Evolutionary conservation across 2,888 invertebrate species (phyloP), one percentile per base, ranked within the genome.

Genomic region (Raillietiella orientalis): DNA sequence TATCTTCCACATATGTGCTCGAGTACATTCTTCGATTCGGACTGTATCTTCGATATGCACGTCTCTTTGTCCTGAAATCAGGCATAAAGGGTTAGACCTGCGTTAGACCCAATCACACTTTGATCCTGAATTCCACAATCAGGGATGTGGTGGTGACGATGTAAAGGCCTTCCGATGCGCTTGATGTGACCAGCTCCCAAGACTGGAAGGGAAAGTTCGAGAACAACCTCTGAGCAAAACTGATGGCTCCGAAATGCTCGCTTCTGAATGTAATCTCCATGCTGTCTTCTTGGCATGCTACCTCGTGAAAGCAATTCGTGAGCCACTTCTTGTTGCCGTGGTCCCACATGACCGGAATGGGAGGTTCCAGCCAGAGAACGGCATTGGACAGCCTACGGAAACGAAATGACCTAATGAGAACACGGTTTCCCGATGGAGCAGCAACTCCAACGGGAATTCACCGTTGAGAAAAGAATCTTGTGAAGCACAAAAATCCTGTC

Each of bases 201-300:
- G 65, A 65, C 43, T 77, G 77, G 41, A 62, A 75, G 0, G 77
- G 77, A 38, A 75, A 49, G 42, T 75, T 75, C 29, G 62, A 57
- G 43, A 67, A 74, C 26, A 62, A 57, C 30, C 62, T 56, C 0
- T 62, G 52, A 0, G 69, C 72, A 31, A 77, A 55, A 0, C 66
- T 74, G 31, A 66, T 63, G 1, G 60, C 59, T 40, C 60, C 59
- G 33, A 67, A 52, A 27, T 59, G 55, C 0, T 69, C 67, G 0
- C 65, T 65, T 26, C 71, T 52, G 38, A 75, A 74, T 33, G 9
- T 30, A 29, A 28, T 17, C 4, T 14, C 28, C 17, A 23, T 26
- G 15, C 72, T 70, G 37, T 75, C 74, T 41, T 77, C 77, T 40
- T 72, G 72, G 38, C 65, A 75, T 42, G 72, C 71, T 30, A 60